Percentiles rank a stretch among this genome's conserved stretches.
Conservation (phyloP, 1,140 invertebrate genomes). For the Drosophila bocqueti region DNA sequence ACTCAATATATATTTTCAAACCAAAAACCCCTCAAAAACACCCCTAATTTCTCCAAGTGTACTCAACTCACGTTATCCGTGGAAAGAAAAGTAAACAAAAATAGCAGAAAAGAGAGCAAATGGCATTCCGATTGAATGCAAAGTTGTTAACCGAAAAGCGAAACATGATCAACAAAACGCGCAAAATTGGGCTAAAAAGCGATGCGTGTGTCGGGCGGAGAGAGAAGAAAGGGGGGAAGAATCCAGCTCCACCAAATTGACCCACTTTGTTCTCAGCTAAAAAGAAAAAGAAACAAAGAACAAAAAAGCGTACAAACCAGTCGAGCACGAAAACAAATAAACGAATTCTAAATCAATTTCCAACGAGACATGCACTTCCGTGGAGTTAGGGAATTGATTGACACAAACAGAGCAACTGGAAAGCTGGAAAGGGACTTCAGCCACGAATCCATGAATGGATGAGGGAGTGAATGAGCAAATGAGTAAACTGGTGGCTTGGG, state of each 20-base stretch:
- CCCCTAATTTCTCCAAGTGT: background rate
- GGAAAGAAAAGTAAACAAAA: background rate
- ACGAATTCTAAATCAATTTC: constrained; percentile 46
- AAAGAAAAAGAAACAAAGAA: background rate
- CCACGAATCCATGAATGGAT: background rate
- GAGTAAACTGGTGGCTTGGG: constrained; percentile 8
- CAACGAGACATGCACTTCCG: constrained; percentile 53
- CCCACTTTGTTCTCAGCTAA: constrained; percentile 18
- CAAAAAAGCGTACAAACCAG: constrained; percentile 5
- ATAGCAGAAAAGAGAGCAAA: constrained; percentile 23
- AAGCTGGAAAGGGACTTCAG: background rate
- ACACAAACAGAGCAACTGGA: constrained; percentile 44
- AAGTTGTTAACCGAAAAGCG: constrained; percentile 71
- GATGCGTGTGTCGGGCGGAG: constrained; percentile 9
- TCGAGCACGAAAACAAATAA: constrained; percentile 41
- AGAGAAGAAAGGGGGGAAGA: constrained; percentile 3
- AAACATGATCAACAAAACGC: constrained; percentile 80
- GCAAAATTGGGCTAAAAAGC: constrained; percentile 64
- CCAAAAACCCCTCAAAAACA: background rate
- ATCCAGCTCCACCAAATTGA: constrained; percentile 33
- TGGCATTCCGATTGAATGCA: constrained; percentile 65
- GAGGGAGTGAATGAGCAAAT: background rate
- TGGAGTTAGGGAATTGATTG: constrained; percentile 33
- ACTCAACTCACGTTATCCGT: background rate
- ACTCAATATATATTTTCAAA: too few species aligned